Percentiles rank a stretch among this genome's conserved stretches.
phyloP scores from a whole-genome alignment of 2,888 invertebrate genomes.

The Eueremaeus valkanovi region DNA sequence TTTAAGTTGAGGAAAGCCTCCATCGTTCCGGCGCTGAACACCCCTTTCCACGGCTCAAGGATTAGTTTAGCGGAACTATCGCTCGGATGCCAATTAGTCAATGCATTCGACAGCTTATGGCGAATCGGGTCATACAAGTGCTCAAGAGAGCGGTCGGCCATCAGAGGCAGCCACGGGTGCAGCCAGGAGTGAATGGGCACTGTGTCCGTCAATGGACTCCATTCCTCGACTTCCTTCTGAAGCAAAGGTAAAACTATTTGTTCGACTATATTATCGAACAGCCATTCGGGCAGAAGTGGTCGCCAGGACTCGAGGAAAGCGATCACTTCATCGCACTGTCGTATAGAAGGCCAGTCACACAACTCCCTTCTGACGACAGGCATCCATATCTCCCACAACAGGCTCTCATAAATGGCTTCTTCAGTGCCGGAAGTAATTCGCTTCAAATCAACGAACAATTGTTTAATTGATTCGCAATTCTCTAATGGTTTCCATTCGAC shows the following conservation, averaged over 20 bases:
- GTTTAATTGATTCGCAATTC: constrained; percentile 51
- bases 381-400: constrained; percentile 87
- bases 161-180: constrained; percentile 87
- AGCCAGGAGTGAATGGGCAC: constrained; percentile 96
- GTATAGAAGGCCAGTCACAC: constrained; percentile 26
- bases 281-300: constrained; percentile 73
- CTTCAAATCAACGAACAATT: constrained; percentile 1
- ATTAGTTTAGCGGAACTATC: constrained; percentile 88
- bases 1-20: constrained; percentile 77
- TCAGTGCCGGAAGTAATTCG: neutral
- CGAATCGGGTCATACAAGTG: constrained; percentile 82
- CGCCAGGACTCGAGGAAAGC: constrained; percentile 76
- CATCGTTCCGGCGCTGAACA: constrained; percentile 71
- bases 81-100: constrained; percentile 91
- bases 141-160: constrained; percentile 60
- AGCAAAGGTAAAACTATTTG: constrained; percentile 69
- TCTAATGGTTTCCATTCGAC: constrained; percentile 74
- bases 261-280: constrained; percentile 73
- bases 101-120: constrained; percentile 79
- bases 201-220: constrained; percentile 94
- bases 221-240: constrained; percentile 69
- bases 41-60: constrained; percentile 80
- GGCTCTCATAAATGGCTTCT: constrained; percentile 45
- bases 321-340: constrained; percentile 68
- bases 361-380: constrained; percentile 66